Base-by-base conservation (phyloP, 2,888 invertebrate genomes). In the Leptinotarsa rubiginosa region DNA sequence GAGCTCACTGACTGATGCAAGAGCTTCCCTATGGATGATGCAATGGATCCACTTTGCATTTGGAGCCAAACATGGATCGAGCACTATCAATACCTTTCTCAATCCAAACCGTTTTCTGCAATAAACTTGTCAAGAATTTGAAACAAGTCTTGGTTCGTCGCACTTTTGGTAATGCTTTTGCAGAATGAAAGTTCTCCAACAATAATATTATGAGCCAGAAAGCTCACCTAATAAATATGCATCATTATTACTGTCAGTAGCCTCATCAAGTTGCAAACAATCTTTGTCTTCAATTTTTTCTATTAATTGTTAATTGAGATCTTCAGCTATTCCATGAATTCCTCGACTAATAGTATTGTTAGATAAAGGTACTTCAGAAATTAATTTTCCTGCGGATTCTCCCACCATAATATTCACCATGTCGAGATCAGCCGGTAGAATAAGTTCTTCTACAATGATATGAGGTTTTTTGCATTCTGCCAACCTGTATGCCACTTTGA, bases 281-380 rank as follows among this genome's bases (percentile, higher is more conserved):
- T 54, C 20, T 20, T 47, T 65, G 7, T 54, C 64, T 69, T 62
- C 59, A 65, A 66, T 62, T 74, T 76, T 74, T 64, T 73, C 52
- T 62, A 65, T 71, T 22, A 74, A 69, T 74, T 74, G 76, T 18
- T 76, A 22, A 68, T 73, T 71, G 72, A 71, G 64, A 62, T 74
- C 73, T 66, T 74, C 73, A 65, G 77, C 69, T 69, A 80, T 80
- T 65, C 79, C 18, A 66, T 77, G 62, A 49, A 80, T 77, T 79
- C 75, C 74, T 72, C 75, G 72, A 65, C 77, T 74, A 25, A 81
- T 79, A 56, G 75, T 79, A 67, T 70, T 76, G 74, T 80, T 80
- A 49, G 80, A 77, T 68, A 78, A 73, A 47, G 79, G 78, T 54
- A 81, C 71, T 25, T 79, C 78, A 67, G 70, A 74, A 72, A 79